A percentile compares a stretch with the other conserved stretches of the same genome.
Evolutionary conservation across 2,888 invertebrate genomes (phyloP).

Genomic region (Eupsilia transversa): DNA sequence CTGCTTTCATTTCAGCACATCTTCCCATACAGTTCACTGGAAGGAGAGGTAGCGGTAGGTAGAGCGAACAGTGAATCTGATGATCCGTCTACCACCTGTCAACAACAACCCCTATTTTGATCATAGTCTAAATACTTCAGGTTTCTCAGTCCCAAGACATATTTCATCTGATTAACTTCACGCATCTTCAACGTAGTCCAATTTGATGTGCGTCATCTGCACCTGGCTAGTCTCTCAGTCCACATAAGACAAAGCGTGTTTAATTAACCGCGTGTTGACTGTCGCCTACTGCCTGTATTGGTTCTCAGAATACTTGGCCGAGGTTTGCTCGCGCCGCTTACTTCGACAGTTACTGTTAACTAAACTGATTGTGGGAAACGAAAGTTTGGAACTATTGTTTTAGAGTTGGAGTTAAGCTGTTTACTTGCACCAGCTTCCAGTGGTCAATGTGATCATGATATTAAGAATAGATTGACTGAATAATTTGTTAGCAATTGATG

Average conservation of each 20-base stretch:
- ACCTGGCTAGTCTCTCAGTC: slow-evolving; percentile 73
- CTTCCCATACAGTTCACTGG: neutral
- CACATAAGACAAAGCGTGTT: slow-evolving; percentile 85
- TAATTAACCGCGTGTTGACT: slow-evolving; percentile 83
- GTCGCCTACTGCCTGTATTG: slow-evolving; percentile 76
- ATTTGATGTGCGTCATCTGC: slow-evolving; percentile 52
- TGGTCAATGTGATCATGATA: slow-evolving; percentile 2
- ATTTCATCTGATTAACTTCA: accelerated
- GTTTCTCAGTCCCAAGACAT: neutral
- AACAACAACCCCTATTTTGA: neutral
- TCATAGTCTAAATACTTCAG: neutral
- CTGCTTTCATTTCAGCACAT: neutral
- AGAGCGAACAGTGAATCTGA: neutral
- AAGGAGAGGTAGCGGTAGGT: too few species aligned
- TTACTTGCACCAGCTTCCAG: neutral
- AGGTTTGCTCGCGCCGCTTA: slow-evolving; percentile 59
- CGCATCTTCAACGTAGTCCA: neutral
- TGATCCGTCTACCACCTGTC: neutral
- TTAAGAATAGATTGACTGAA: neutral
- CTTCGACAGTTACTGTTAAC: slow-evolving; percentile 70
- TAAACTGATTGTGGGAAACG: slow-evolving; percentile 67
- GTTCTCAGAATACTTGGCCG: slow-evolving; percentile 75
- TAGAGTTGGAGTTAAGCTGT: slow-evolving; percentile 16
- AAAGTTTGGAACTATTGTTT: slow-evolving; percentile 61
- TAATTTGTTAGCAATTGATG: neutral